phyloP scores from a whole-genome alignment of 2,797 vertebrate genomes.

The Cebuella pygmaea region DNA sequence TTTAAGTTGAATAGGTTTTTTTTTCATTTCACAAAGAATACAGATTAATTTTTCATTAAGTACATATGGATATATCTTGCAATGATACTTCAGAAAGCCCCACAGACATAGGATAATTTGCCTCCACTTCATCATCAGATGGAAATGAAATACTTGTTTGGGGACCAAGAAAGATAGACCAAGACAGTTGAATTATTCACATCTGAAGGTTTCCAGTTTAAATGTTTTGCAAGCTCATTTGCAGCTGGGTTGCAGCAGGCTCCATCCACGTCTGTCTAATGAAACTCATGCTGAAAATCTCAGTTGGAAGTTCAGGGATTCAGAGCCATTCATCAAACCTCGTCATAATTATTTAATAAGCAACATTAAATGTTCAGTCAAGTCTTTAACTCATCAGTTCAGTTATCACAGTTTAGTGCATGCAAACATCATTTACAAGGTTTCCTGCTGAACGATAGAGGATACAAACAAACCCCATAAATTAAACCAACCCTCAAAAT shows the following conservation, averaged over 20 bases:
- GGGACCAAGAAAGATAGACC: conserved; percentile 75
- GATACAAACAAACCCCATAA: conserved; percentile 82
- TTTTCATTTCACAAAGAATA: conserved; percentile 69
- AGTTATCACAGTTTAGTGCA: conserved; percentile 82
- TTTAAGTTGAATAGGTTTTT: conserved; percentile 23
- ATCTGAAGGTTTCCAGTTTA: conserved; percentile 79
- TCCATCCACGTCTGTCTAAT: conserved; percentile 82
- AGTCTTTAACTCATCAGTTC: conserved; percentile 85
- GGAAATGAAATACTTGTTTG: conserved; percentile 81
- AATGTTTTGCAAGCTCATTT: conserved; percentile 82
- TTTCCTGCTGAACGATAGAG: conserved; percentile 79
- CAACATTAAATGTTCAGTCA: conserved; percentile 84
- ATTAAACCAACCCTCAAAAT: conserved; percentile 78
- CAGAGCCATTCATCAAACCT: conserved; percentile 82
- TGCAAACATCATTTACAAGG: conserved; percentile 82
- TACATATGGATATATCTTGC: conserved; percentile 67
- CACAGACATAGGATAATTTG: conserved; percentile 67
- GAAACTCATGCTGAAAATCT: conserved; percentile 86
- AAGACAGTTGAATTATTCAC: conserved; percentile 83
- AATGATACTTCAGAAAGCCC: conserved; percentile 70
- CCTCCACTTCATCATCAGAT: conserved; percentile 71
- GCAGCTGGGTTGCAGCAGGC: conserved; percentile 80
- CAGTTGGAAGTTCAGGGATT: conserved; percentile 86
- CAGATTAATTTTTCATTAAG: conserved; percentile 79
- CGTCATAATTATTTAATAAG: conserved; percentile 89